Evolutionary conservation across 2,797 vertebrate species (phyloP), one percentile per base, ranked within the genome.

Genomic region (Tokudaia muenninki): DNA sequence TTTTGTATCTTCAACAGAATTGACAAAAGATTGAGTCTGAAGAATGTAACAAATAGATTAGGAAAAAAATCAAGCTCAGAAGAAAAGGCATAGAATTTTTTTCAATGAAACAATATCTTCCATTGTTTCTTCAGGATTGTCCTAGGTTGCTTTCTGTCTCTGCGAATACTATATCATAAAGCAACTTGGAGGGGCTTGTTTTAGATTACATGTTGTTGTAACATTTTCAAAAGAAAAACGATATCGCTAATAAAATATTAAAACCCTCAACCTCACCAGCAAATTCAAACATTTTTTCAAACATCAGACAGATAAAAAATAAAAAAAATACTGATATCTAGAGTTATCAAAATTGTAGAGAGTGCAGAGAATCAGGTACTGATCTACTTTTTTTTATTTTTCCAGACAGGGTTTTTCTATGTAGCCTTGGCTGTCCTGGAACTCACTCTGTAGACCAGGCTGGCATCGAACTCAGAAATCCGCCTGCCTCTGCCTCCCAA

Each of bases 1-100:
- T 96, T 92, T 94, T 91, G 26, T 87, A 78, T 94, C 95, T 94
- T 93, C 59, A 88, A 37, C 24, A 84, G 67, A 94, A 92, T 65
- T 79, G 47, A 87, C 80, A 95, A 92, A 59, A 22, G 34, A 92
- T 57, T 97, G 24, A 63, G 92, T 91, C 31, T 24, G 86, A 47
- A 89, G 78, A 88, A 86, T 82, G 78, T 65, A 61, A 92, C 89
- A 59, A 80, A 95, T n/a, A 16, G 79, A 75, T 90, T 55, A 57
- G 37, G n/a, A 10, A 81, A 95, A 82, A 93, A 77, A 47, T 50
- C 52, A 94, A 96, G 95, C 29, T 83, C 87, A 90, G 80, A 41
- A 92, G 52, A 93, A 11, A 93, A 96, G 41, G 41, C 47, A 90
- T 92, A 86, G 55, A 72, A 91, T 91, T 87, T 70, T 70, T 87